Percentiles rank a stretch among this genome's conserved stretches.
Conservation (phyloP, 2,888 invertebrate genomes). For the Pemphredon lugubris region DNA sequence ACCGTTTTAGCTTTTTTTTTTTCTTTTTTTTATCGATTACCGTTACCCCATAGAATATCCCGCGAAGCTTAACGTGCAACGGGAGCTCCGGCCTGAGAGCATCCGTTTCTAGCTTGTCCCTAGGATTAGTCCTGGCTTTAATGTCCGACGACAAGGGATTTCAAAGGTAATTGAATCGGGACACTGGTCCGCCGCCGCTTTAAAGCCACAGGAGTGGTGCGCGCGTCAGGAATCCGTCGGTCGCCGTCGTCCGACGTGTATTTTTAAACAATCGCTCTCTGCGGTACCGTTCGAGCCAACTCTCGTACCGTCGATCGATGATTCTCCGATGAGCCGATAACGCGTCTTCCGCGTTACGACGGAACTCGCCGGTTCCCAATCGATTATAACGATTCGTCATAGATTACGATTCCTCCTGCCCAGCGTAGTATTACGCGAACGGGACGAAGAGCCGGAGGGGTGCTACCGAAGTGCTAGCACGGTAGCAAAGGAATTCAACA, state of each 20-base stretch:
- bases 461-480: neutral
- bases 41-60: conserved; percentile 51
- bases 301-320: too few relatives aligned
- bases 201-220: conserved; percentile 42
- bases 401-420: too few relatives aligned
- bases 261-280: too few relatives aligned
- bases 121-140: conserved; percentile 63
- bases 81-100: conserved; percentile 28
- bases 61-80: conserved; percentile 52
- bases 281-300: too few relatives aligned
- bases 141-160: conserved; percentile 65
- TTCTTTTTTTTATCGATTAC: conserved; percentile 57
- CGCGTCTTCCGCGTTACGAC: too few relatives aligned
- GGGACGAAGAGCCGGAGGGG: too few relatives aligned
- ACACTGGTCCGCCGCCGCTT: conserved; percentile 47
- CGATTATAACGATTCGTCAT: too few relatives aligned
- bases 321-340: too few relatives aligned
- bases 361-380: too few relatives aligned
- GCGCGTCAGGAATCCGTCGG: neutral
- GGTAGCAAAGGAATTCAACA: too few relatives aligned
- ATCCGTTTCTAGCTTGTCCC: conserved; percentile 45
- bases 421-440: too few relatives aligned
- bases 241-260: too few relatives aligned
- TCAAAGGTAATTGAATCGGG: conserved; percentile 65
- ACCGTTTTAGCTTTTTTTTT: conserved; percentile 42